Conservation (phyloP, 2,888 invertebrate genomes). For the Dryococelus australis region DNA sequence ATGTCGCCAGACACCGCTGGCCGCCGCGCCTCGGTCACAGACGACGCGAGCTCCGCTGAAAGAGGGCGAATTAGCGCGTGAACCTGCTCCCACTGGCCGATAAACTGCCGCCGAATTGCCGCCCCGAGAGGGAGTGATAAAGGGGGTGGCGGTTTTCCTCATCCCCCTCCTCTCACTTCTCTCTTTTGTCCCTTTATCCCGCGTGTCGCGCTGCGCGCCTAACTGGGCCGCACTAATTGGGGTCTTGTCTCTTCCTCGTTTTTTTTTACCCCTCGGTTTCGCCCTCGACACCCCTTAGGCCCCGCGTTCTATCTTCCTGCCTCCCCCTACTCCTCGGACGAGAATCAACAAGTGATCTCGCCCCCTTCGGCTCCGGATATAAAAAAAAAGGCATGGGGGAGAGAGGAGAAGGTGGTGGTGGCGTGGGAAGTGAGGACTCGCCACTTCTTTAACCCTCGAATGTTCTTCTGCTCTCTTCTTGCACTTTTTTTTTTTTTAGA, state of each 20-base stretch:
- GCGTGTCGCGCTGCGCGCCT: constrained; percentile 31
- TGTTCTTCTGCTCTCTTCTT: constrained; percentile 1
- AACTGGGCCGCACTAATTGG: constrained; percentile 46
- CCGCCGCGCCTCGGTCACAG: no score
- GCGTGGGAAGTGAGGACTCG: constrained; percentile 19
- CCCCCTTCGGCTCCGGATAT: constrained; percentile 12
- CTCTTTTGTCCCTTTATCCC: constrained; percentile 22
- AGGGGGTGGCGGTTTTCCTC: background rate
- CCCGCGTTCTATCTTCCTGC: background rate
- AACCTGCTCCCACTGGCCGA: background rate
- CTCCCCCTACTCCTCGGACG: constrained; percentile 23
- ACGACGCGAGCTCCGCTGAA: no score
- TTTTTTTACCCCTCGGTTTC: constrained; percentile 13
- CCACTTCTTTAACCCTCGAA: constrained; percentile 23
- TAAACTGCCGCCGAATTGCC: background rate
- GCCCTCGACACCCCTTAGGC: constrained; percentile 5
- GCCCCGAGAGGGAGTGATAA: background rate
- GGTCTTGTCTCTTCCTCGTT: constrained; percentile 37
- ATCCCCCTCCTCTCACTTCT: background rate
- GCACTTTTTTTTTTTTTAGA: constrained; percentile 31
- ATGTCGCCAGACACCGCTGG: no score
- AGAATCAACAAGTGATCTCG: constrained; percentile 40
- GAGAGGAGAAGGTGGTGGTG: background rate
- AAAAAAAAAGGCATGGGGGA: background rate
- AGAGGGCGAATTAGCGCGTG: no score